A percentile compares a stretch with the other conserved stretches of the same genome.
Conservation (phyloP, 2,888 invertebrate species). For the Stegana nigrithorax region DNA sequence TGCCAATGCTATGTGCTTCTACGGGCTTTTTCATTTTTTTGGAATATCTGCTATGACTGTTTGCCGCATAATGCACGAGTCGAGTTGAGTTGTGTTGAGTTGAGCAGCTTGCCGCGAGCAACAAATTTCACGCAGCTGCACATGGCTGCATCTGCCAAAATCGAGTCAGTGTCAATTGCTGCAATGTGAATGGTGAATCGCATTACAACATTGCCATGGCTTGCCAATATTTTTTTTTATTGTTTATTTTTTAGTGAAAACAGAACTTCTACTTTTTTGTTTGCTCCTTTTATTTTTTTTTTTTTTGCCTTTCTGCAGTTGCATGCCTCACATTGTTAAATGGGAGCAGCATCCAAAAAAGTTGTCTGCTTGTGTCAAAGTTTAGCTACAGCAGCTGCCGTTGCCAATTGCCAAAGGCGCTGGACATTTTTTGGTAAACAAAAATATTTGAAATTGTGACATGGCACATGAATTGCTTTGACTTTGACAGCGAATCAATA, state of each 20-base stretch:
- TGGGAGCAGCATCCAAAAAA: too few species aligned
- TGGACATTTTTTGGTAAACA: not conserved
- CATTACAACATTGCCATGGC: not conserved
- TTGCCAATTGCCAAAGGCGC: not conserved
- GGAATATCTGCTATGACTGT: not conserved
- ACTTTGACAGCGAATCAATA: not conserved
- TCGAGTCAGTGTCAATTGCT: conserved; percentile 15
- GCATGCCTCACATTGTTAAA: too few species aligned
- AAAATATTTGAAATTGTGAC: conserved; percentile 7
- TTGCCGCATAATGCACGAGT: too few species aligned
- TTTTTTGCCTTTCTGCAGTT: not conserved
- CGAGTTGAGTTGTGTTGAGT: not conserved
- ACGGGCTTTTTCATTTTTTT: not conserved
- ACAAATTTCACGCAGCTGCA: not conserved
- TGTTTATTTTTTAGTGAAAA: not conserved
- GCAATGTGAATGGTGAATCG: conserved; percentile 9
- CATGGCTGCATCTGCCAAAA: not conserved
- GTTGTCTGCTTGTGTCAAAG: conserved; percentile 3
- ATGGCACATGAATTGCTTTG: conserved; percentile 2
- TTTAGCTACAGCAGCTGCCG: conserved; percentile 2
- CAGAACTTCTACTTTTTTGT: not conserved
- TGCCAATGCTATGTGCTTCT: not conserved
- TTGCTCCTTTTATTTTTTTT: not conserved
- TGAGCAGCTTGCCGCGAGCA: not conserved
- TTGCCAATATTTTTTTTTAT: not conserved